phyloP scores from a whole-genome alignment of 2,113 vertebrate genomes.

The Zosterops hypoxanthus region DNA sequence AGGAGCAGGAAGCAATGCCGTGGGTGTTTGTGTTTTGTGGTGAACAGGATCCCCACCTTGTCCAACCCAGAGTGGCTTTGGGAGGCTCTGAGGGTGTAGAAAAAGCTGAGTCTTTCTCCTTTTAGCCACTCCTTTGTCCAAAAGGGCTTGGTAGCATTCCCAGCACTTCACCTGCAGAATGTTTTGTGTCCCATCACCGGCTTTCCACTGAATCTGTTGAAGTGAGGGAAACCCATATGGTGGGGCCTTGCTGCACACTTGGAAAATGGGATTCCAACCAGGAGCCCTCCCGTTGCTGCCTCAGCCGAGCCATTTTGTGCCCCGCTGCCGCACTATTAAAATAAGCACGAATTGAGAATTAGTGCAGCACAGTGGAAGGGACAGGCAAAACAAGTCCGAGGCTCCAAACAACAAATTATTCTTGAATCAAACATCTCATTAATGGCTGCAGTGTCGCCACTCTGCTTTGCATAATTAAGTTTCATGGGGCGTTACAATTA shows the following conservation, averaged over 20 bases:
- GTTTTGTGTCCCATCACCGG: rapidly evolving
- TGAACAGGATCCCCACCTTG: rapidly evolving
- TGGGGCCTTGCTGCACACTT: not conserved
- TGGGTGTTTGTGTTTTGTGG: not conserved
- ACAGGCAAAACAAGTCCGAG: conserved; percentile 64
- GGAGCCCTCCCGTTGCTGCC: not conserved
- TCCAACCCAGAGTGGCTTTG: rapidly evolving
- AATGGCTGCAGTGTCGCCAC: conserved; percentile 72
- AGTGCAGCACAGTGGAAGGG: conserved; percentile 59
- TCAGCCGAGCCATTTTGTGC: not conserved
- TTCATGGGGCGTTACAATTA: conserved; percentile 77
- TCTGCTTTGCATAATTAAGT: conserved; percentile 81
- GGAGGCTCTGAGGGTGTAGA: not conserved
- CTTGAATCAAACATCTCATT: conserved; percentile 81
- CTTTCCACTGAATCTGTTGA: not conserved
- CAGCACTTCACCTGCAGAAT: not conserved
- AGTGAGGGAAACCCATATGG: not conserved
- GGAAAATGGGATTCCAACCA: not conserved
- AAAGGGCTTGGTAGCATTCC: not conserved
- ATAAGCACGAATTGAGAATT: conserved; percentile 43
- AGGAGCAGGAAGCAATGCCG: not conserved
- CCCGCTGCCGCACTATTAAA: conserved; percentile 45
- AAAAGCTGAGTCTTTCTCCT: not conserved
- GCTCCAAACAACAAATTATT: conserved; percentile 76
- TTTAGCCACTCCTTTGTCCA: not conserved